Evolutionary conservation across 2,113 vertebrate species (phyloP).

Genomic region (Grallaria varia): DNA sequence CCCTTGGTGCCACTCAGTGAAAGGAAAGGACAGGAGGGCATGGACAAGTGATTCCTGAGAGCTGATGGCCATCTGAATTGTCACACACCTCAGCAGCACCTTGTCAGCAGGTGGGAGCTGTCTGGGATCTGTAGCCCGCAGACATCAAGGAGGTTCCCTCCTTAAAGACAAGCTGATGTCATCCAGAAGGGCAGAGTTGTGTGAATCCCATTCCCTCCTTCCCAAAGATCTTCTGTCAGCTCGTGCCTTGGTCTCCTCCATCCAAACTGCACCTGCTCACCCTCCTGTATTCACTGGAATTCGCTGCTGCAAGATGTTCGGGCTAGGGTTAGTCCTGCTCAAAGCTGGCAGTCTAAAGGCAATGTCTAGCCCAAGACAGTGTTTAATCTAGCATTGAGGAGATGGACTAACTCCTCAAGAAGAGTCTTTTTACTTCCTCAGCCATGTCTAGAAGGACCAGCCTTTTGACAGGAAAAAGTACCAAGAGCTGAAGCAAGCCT

Average conservation of each 20-base stretch:
- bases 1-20: neutral
- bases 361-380: neutral
- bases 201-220: neutral
- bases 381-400: neutral
- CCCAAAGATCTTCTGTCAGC: neutral
- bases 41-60: neutral
- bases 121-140: neutral
- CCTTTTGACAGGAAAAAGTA: neutral
- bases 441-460: neutral
- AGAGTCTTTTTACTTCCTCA: neutral
- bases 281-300: neutral
- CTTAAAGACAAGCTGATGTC: neutral
- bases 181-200: neutral
- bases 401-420: neutral
- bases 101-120: conserved; percentile 35
- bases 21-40: neutral
- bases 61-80: neutral
- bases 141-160: neutral
- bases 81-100: neutral
- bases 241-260: neutral
- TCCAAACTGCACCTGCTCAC: neutral
- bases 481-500: neutral
- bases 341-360: neutral
- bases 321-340: neutral
- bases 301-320: neutral